Evolutionary conservation across 2,113 vertebrate genomes (phyloP).

Genomic region (Protomyctophum bolini): DNA sequence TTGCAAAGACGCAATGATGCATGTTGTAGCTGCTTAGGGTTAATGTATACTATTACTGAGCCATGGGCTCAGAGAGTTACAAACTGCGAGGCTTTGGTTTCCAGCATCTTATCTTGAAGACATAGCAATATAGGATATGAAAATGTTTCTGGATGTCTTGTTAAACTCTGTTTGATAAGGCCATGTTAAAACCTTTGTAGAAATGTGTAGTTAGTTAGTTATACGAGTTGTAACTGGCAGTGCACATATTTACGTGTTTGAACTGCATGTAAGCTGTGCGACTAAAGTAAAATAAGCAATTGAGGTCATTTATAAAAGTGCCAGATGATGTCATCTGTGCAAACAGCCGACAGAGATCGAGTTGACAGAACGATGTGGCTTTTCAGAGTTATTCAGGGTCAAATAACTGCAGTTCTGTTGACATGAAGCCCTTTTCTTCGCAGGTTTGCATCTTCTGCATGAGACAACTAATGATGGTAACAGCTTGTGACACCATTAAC

Average conservation of each 20-base stretch:
- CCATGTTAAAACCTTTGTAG: not conserved
- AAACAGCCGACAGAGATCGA: not conserved
- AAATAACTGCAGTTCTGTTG: not conserved
- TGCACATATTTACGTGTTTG: too few relatives aligned
- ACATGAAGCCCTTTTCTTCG: not conserved
- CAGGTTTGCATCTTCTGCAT: not conserved
- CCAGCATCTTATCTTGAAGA: too few relatives aligned
- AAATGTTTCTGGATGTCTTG: not conserved
- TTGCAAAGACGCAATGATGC: too few relatives aligned
- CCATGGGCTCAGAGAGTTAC: too few relatives aligned
- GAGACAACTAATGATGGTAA: not conserved
- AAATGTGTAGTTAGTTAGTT: too few relatives aligned
- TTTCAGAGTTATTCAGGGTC: too few relatives aligned
- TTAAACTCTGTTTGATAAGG: too few relatives aligned
- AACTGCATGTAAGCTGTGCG: not conserved
- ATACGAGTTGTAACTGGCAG: not conserved
- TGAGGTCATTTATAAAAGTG: constrained; percentile 12
- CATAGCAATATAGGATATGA: not conserved
- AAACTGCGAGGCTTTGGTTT: too few relatives aligned
- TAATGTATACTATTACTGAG: too few relatives aligned
- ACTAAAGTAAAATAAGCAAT: constrained; percentile 8
- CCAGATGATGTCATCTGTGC: not conserved
- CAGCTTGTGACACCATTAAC: too few relatives aligned
- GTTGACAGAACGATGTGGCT: too few relatives aligned
- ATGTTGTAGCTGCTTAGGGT: too few relatives aligned